A percentile compares a stretch with the other conserved stretches of the same genome.
Conservation (phyloP, 2,888 invertebrate genomes). For the Agrotis segetum region DNA sequence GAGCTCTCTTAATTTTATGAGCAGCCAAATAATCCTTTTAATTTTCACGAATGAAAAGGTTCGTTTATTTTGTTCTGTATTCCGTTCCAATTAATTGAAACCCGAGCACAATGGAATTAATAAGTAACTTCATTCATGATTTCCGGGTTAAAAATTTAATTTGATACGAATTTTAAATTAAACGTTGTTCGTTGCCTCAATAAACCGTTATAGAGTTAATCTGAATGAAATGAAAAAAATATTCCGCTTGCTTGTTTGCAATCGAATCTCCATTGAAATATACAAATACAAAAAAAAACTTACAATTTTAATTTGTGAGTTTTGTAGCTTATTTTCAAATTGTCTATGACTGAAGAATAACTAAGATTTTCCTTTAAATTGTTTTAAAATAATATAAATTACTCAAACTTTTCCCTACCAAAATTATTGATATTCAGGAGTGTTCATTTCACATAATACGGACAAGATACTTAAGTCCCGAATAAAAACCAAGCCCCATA, state of each 20-base stretch:
- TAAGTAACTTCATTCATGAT: slow-evolving; percentile 24
- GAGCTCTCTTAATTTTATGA: slow-evolving; percentile 34
- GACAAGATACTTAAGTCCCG: neutral
- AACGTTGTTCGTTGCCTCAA: neutral
- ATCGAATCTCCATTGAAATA: neutral
- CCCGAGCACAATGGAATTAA: slow-evolving; percentile 33
- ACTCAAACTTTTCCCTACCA: too few species aligned
- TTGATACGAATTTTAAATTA: slow-evolving; percentile 20
- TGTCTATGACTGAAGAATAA: too few species aligned
- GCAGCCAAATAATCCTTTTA: slow-evolving; percentile 43
- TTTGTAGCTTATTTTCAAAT: too few species aligned
- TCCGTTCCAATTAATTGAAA: slow-evolving; percentile 33
- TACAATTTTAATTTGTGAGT: too few species aligned
- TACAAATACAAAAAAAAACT: too few species aligned
- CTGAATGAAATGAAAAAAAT: neutral
- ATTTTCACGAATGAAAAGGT: slow-evolving; percentile 37
- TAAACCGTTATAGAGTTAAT: neutral
- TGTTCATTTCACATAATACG: neutral
- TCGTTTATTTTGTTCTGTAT: slow-evolving; percentile 35
- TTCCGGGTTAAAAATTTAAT: neutral
- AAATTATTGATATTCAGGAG: too few species aligned
- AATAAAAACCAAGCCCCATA: neutral
- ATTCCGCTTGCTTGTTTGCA: neutral
- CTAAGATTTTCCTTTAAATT: too few species aligned
- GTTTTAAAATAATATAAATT: too few species aligned